Base-by-base conservation (phyloP, 2,113 vertebrate genomes). In the Thunnus maccoyii region DNA sequence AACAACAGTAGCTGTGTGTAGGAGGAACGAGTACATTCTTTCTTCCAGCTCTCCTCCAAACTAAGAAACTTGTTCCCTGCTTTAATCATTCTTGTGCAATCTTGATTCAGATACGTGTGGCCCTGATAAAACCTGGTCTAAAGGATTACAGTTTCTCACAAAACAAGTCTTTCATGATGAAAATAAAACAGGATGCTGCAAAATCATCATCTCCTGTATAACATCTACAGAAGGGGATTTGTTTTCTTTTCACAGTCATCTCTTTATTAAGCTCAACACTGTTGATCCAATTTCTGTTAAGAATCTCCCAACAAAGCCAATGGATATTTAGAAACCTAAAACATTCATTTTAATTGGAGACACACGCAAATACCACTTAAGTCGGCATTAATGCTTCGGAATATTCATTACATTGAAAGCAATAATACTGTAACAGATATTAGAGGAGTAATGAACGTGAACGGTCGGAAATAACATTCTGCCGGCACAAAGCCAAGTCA, bases 281-380 rank as follows among this genome's bases (percentile, higher is more conserved):
- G 46, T 68, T 46, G 82, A 87, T 81, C 71, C 81, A 78, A 90
- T 89, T 91, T 82, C 82, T 65, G 32, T 65, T 76, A 30, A 70
- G 57, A 69, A 70, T 78, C 68, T 86, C 36, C 76, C 61, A 32
- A 88, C 80, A 91, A 89, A 89, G 82, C 85, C 72, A 32, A 61
- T 56, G 60, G 84, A 89, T 87, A 85, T 91, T 86, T 83, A 89
- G 56, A 83, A 85, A 82, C 46, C 70, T 50, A 73, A 83, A 89
- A 90, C 41, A 32, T 68, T 81, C 65, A 30, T 84, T 83, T 86
- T 75, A 79, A 86, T 86, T 80, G 41, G 60, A 87, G 66, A 76
- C 47, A 62, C 77, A 51, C 16, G 22, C 61, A 91, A 87, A 91
- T 82, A 18, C 52, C 62, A 61, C 55, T 65, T 88, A 85, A 89